Evolutionary conservation across 2,797 vertebrate species (phyloP).

Genomic region (Chlorospingus semifuscus): DNA sequence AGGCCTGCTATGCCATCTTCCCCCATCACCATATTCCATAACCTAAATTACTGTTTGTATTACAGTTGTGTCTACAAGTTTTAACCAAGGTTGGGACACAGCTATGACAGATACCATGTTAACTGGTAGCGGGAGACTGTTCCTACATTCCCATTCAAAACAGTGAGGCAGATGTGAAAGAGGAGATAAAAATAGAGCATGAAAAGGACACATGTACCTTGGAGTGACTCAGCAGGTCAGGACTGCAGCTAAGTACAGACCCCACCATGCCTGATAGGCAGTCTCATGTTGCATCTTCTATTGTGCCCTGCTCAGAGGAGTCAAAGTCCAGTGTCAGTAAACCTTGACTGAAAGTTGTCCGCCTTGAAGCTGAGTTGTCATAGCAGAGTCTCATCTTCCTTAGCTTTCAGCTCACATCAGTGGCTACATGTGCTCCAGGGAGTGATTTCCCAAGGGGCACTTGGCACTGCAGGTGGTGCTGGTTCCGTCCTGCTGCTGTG

Average conservation of each 20-base stretch:
- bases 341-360: neutral
- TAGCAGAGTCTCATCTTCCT: neutral
- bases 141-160: neutral
- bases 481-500: neutral
- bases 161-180: neutral
- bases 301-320: neutral
- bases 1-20: neutral
- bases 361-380: neutral
- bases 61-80: neutral
- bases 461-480: neutral
- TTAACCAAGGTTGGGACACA: neutral
- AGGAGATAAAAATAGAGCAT: neutral
- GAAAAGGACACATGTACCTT: neutral
- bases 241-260: neutral
- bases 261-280: neutral
- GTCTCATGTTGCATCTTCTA: neutral
- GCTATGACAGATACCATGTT: neutral
- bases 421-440: neutral
- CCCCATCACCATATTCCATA: neutral
- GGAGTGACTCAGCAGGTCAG: neutral
- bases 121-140: neutral
- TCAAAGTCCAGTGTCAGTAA: accelerated
- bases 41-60: slow-evolving; percentile 33
- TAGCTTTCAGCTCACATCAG: neutral
- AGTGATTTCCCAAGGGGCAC: neutral